Conservation (phyloP, 2,113 vertebrate genomes). For the Isichthys henryi region DNA sequence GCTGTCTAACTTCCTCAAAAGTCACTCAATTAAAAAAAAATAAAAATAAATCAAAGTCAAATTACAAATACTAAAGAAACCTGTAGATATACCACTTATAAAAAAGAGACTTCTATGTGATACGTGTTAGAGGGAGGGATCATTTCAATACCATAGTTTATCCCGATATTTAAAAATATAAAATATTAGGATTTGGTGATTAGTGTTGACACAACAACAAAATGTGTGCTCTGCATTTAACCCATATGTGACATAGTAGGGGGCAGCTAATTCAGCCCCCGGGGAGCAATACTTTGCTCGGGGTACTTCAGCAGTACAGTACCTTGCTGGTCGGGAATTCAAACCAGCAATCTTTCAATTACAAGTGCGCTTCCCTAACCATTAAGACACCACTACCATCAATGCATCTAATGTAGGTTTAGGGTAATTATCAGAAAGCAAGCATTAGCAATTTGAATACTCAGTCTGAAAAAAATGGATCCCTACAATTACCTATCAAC, state of each 20-base stretch:
- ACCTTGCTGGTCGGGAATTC: no score
- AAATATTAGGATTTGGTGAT: not conserved
- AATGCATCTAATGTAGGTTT: not conserved
- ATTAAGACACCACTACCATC: no score
- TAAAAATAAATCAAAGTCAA: not conserved
- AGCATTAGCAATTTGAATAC: not conserved
- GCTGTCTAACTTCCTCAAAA: not conserved
- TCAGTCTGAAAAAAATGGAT: not conserved
- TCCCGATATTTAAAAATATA: not conserved
- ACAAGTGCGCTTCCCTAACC: no score
- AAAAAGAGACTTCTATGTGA: not conserved
- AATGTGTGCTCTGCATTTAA: no score
- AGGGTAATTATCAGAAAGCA: not conserved
- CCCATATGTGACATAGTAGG: no score
- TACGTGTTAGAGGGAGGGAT: not conserved
- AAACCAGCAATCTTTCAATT: no score
- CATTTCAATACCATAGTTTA: not conserved
- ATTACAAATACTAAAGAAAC: not conserved
- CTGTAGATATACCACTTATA: not conserved
- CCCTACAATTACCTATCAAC: no score
- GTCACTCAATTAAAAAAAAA: not conserved
- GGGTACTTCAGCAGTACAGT: no score
- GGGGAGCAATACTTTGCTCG: no score
- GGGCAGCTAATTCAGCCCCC: no score
- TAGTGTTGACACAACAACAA: no score